These are phyloP conservation scores for Acrobeloides nanus DNA, from an alignment of 2,888 invertebrate species.

Conservation along the genomic window DNA sequence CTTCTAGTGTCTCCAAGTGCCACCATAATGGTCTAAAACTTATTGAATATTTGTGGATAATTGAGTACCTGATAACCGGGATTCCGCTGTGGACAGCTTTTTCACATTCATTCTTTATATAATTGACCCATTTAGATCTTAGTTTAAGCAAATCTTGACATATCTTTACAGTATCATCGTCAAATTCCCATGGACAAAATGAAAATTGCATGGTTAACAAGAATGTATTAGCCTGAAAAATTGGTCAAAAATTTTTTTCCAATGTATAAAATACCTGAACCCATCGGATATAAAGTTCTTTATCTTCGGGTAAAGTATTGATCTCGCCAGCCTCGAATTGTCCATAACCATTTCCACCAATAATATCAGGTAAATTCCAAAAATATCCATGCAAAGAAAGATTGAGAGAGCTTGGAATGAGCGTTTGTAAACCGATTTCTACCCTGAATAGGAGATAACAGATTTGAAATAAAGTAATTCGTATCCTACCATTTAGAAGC, in stretches of 20 bases:
- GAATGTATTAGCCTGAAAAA: conserved; percentile 67
- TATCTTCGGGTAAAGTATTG: conserved; percentile 63
- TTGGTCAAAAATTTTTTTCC: not conserved
- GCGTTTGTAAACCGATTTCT: conserved; percentile 14
- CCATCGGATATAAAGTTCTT: conserved; percentile 70
- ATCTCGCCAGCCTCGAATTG: conserved; percentile 22
- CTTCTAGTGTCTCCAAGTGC: conserved; percentile 18
- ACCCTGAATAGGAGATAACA: conserved; percentile 5
- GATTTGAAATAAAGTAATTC: conserved; percentile 57
- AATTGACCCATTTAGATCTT: not conserved
- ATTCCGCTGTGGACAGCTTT: not conserved
- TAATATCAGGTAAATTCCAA: conserved; percentile 83
- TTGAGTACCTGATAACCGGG: conserved; percentile 9
- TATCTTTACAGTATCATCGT: conserved; percentile 60
- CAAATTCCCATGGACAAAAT: conserved; percentile 78
- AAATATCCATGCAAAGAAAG: conserved; percentile 66
- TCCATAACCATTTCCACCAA: conserved; percentile 71
- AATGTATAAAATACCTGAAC: conserved; percentile 61
- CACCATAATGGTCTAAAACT: conserved; percentile 72
- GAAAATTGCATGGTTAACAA: conserved; percentile 85
- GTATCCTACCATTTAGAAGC: conserved; percentile 81
- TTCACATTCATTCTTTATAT: conserved; percentile 5
- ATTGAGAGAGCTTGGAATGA: conserved; percentile 17
- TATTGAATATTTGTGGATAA: conserved; percentile 3
- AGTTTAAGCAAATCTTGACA: conserved; percentile 1